Evolutionary conservation across 2,888 invertebrate species (phyloP).

Genomic region (Hofmannophila pseudospretella): DNA sequence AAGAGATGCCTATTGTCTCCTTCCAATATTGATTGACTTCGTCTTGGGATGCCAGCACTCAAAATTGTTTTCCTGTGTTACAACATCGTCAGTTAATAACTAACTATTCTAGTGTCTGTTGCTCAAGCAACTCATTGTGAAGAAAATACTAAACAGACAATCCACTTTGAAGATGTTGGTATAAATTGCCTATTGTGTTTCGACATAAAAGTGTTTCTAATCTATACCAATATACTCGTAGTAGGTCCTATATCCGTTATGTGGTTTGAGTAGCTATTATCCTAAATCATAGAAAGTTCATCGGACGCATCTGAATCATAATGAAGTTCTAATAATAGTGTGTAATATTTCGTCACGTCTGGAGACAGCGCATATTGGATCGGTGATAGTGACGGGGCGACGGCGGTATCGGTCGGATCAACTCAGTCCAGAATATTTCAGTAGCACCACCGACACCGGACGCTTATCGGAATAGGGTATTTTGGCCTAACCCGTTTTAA

Average conservation of each 20-base stretch:
- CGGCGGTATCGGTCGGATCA: slow-evolving; percentile 48
- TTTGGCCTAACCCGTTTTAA: slow-evolving; percentile 64
- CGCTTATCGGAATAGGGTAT: slow-evolving; percentile 65
- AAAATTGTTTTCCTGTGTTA: slow-evolving; percentile 48
- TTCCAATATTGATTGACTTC: slow-evolving; percentile 69
- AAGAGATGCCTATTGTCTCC: slow-evolving; percentile 71
- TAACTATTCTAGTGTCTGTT: slow-evolving; percentile 3
- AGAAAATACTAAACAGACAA: not conserved
- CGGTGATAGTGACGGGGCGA: slow-evolving; percentile 39
- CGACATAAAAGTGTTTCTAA: no score
- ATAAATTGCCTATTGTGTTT: slow-evolving; percentile 15
- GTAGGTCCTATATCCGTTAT: slow-evolving; percentile 11
- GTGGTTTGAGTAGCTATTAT: slow-evolving; percentile 2
- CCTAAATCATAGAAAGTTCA: slow-evolving; percentile 36
- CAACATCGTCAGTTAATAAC: slow-evolving; percentile 17
- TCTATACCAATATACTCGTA: slow-evolving; percentile 5
- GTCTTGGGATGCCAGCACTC: slow-evolving; percentile 45
- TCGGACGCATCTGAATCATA: slow-evolving; percentile 46
- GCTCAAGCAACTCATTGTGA: slow-evolving; percentile 3
- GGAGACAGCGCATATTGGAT: slow-evolving; percentile 42
- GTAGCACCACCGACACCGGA: slow-evolving; percentile 44
- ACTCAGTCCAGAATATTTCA: slow-evolving; percentile 43
- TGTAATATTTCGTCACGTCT: slow-evolving; percentile 52
- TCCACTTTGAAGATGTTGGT: slow-evolving; percentile 13
- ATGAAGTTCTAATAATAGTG: slow-evolving; percentile 59